phyloP scores from a whole-genome alignment of 2,113 vertebrate genomes.

The Larimichthys crocea region DNA sequence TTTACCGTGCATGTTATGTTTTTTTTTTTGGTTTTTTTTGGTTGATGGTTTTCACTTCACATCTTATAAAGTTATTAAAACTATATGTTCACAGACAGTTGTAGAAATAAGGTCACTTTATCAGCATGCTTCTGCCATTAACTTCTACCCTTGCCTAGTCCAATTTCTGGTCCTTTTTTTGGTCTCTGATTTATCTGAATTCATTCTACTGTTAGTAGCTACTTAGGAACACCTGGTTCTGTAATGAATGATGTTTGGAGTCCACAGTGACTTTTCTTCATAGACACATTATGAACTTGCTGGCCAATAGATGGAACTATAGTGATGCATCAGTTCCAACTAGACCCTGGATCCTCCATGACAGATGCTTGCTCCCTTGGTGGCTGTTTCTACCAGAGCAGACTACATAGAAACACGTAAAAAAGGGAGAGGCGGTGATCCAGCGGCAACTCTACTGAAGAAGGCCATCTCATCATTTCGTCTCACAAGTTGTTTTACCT shows the following conservation, averaged over 20 bases:
- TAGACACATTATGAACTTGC: constrained; percentile 53
- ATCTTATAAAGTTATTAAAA: constrained; percentile 30
- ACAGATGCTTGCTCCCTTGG: constrained; percentile 54
- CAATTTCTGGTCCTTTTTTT: not conserved
- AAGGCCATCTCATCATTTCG: constrained; percentile 63
- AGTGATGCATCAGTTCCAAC: constrained; percentile 28
- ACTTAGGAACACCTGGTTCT: not conserved
- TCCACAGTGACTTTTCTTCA: constrained; percentile 43
- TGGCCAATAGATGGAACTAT: constrained; percentile 32
- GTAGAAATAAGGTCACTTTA: constrained; percentile 9
- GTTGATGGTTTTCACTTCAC: constrained; percentile 38
- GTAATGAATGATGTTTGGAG: constrained; percentile 19
- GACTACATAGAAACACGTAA: constrained; percentile 27
- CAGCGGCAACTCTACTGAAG: constrained; percentile 27
- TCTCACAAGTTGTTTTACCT: constrained; percentile 76
- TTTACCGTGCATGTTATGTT: constrained; percentile 45
- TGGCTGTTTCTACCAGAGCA: constrained; percentile 32
- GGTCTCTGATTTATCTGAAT: constrained; percentile 11
- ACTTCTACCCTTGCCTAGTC: not conserved
- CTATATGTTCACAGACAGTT: constrained; percentile 21
- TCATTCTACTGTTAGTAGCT: not conserved
- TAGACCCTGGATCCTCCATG: constrained; percentile 29
- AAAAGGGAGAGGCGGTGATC: constrained; percentile 32
- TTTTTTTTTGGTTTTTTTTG: constrained; percentile 25
- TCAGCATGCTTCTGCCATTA: constrained; percentile 9